A percentile compares a stretch with the other conserved stretches of the same genome.
These are phyloP conservation scores for Eurytoma adleriae DNA, from an alignment of 2,888 invertebrate genomes.

Conservation along the genomic window DNA sequence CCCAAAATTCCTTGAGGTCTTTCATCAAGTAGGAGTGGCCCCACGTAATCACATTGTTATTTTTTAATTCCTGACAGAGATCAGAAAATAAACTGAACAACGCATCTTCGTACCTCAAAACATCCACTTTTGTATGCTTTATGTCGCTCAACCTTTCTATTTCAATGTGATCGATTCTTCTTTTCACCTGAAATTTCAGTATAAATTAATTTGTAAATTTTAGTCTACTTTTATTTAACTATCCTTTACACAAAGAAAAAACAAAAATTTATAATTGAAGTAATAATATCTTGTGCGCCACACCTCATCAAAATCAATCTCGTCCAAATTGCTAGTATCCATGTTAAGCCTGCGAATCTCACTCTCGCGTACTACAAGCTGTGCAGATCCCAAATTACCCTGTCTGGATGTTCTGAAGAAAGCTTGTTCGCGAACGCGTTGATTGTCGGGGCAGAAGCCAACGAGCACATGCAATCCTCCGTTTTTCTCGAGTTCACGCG, in stretches of 20 bases:
- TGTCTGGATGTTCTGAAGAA: conserved; percentile 54
- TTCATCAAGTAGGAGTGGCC: conserved; percentile 57
- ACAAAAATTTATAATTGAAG: neutral
- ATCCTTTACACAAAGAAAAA: too few relatives aligned
- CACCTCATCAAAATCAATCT: conserved; percentile 54
- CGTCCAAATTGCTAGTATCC: conserved; percentile 35
- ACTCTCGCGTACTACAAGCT: conserved; percentile 49
- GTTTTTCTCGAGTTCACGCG: conserved; percentile 47
- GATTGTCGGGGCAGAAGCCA: conserved; percentile 56
- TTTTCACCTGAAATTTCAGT: conserved; percentile 38
- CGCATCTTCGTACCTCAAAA: conserved; percentile 53
- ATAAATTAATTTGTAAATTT: neutral
- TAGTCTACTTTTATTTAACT: neutral
- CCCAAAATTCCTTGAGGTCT: conserved; percentile 54
- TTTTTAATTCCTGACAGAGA: conserved; percentile 55
- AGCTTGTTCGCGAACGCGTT: conserved; percentile 52
- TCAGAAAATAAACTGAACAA: conserved; percentile 51
- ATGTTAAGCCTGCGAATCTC: conserved; percentile 45
- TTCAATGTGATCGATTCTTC: conserved; percentile 49
- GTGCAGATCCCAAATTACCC: conserved; percentile 50
- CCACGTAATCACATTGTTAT: conserved; percentile 55
- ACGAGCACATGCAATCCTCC: conserved; percentile 54
- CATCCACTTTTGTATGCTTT: conserved; percentile 51
- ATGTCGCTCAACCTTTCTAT: conserved; percentile 51
- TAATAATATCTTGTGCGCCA: too few relatives aligned